phyloP scores from a whole-genome alignment of 2,888 invertebrate genomes.

The Psococerastis gibbosa region DNA sequence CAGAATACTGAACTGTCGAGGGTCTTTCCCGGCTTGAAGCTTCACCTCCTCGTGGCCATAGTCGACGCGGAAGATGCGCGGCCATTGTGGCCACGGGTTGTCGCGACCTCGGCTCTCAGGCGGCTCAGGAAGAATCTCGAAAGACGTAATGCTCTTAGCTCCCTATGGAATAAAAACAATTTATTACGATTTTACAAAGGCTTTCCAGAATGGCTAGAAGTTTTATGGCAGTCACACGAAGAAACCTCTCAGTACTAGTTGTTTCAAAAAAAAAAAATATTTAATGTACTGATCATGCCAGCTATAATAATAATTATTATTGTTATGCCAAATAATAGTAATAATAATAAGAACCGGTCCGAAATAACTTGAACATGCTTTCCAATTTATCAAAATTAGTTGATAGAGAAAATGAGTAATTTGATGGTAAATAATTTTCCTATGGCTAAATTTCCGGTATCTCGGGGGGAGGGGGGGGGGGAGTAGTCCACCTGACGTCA shows the following conservation, averaged over 20 bases:
- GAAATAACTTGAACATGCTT: too few species aligned
- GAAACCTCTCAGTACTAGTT: too few species aligned
- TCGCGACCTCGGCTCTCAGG: conserved; percentile 57
- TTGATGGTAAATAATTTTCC: too few species aligned
- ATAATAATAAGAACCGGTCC: too few species aligned
- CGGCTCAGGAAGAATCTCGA: conserved; percentile 93
- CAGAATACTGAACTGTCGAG: conserved; percentile 79
- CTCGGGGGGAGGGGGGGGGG: too few species aligned
- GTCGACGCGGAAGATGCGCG: conserved; percentile 87
- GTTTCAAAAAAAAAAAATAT: conserved; percentile 9
- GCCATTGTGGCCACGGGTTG: conserved; percentile 99
- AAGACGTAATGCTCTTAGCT: conserved; percentile 79
- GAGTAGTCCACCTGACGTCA: too few species aligned
- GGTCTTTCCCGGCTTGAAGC: conserved; percentile 80
- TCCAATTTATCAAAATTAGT: too few species aligned
- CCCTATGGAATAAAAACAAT: conserved; percentile 43
- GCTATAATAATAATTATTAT: conserved; percentile 6
- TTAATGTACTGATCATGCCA: background rate
- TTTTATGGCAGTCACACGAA: too few species aligned
- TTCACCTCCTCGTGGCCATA: conserved; percentile 94
- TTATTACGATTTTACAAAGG: conserved; percentile 2
- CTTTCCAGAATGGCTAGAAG: too few species aligned
- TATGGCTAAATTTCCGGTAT: too few species aligned
- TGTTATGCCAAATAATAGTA: too few species aligned
- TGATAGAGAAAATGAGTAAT: too few species aligned